Evolutionary conservation across 2,113 vertebrate genomes (phyloP).

Genomic region (Pteronura brasiliensis): DNA sequence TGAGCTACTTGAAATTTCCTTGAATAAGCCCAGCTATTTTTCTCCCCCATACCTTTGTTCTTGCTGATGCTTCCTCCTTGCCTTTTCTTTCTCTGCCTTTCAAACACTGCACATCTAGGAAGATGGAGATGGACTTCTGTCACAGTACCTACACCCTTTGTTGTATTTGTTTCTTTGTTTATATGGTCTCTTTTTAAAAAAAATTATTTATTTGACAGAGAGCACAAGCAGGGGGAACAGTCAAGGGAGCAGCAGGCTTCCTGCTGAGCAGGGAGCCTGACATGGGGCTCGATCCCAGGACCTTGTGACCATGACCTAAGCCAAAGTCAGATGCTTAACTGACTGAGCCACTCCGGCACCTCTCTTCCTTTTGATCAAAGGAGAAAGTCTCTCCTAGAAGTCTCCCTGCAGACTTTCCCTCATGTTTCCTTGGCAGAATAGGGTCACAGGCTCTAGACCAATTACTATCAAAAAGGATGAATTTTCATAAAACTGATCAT

Average conservation of each 20-base stretch:
- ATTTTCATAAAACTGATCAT: not conserved
- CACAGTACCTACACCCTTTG: not conserved
- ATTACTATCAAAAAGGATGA: not conserved
- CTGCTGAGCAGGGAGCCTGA: no score
- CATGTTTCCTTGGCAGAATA: not conserved
- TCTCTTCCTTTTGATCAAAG: not conserved
- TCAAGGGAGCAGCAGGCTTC: no score
- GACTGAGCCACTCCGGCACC: not conserved
- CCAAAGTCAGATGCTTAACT: not conserved
- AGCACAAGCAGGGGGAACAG: no score
- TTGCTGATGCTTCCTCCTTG: not conserved
- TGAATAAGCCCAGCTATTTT: not conserved
- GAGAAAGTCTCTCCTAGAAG: not conserved
- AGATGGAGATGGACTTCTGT: not conserved
- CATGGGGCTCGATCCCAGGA: no score
- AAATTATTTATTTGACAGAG: no score
- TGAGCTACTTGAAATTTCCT: not conserved
- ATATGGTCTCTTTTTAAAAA: not conserved
- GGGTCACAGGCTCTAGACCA: not conserved
- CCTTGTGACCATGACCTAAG: not conserved
- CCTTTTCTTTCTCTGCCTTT: not conserved
- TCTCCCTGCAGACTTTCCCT: not conserved
- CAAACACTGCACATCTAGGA: not conserved
- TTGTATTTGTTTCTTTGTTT: not conserved
- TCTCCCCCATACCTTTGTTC: not conserved